Base-by-base conservation (phyloP, 2,888 invertebrate species). In the Heliconius hortense region DNA sequence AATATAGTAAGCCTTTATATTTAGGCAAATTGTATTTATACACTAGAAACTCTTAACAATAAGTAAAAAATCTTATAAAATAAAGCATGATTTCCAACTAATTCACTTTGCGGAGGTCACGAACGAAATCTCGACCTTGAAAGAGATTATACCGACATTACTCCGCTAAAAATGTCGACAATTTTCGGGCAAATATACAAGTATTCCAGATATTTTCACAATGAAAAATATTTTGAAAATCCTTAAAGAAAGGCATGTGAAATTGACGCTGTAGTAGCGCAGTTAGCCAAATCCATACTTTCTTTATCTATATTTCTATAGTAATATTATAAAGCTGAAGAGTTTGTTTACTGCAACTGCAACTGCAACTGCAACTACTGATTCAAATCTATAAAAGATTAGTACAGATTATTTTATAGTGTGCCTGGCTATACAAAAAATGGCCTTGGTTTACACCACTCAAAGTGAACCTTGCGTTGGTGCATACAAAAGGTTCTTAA, bases 51-150 rank as follows among this genome's bases (percentile, higher is more conserved):
- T 39, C 18, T 60, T 7, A 39, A 60, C 3, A 60, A 62, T 21
- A 71, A 60, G 71, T 24, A 60, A 59, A 39, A 71, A 15, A 15
- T 31, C n/a, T 56, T 31, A 56, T 56, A 56, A 69, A 35, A 69
- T 69, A 69, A 35, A 69, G 7, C 56, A 56, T 31, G 26, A 43
- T 56, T 56, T 3, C 31, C 69, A 56, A 60, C 43, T 60, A 60
- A 71, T 60, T 60, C 71, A 39, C 39, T 60, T 71, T 60, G 62
- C 39, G 26, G 21, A 71, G 60, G 71, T 43, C 62, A 71, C 71
- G 39, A 71, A 70, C 71, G 35, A 70, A 71, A 39, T 71, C 60
- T 43, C 60, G 26, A 60, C 71, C 60, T 71, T 71, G 60, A 43
- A 59, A 59, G 26, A 60, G 60, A 71, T 71, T 71, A 71, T 59